Evolutionary conservation across 2,797 vertebrate species (phyloP), one percentile per base, ranked within the genome.

Genomic region (Karalla daura): DNA sequence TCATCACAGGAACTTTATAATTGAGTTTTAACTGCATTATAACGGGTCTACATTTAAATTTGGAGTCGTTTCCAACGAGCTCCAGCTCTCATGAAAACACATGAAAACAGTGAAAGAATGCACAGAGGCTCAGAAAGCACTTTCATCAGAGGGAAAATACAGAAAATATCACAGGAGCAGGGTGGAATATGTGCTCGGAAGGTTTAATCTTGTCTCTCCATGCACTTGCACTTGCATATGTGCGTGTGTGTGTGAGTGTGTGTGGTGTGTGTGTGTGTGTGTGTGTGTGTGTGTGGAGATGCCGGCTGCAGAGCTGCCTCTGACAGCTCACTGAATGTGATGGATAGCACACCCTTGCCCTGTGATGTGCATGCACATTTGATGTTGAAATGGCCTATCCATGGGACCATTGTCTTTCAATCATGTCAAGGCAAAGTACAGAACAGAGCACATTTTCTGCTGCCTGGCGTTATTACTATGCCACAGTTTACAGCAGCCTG

Each of bases 311-410:
- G 84, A 76, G 86, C 81, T 28, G 70, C 83, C 51, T 87, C 70
- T 92, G 91, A 93, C 91, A 91, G 91, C 85, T 85, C 88, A 71
- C 87, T 88, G 88, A 91, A 91, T 83, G 88, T 93, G 91, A 93
- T 93, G 90, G 90, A 93, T 93, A 81, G 87, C 86, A 73, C 85
- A 87, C 86, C 85, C 87, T 88, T 88, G 86, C 88, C 88, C 89
- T 90, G 90, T 89, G 90, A 93, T 91, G 91, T 91, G 90, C 90
- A 88, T 90, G 91, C 91, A 91, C 89, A 92, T 91, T 89, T 92
- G 91, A 92, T 91, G 91, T 86, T 89, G 89, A 92, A 93, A 91
- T 89, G 85, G 90, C 84, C 89, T 85, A 91, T 92, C 91, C 83
- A 89, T 81, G 84, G 86, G 83, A 89, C 90, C 87, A 91, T 91